These are phyloP conservation scores for Ammodytes dubius DNA, from an alignment of 2,113 vertebrate genomes.

Conservation along the genomic window DNA sequence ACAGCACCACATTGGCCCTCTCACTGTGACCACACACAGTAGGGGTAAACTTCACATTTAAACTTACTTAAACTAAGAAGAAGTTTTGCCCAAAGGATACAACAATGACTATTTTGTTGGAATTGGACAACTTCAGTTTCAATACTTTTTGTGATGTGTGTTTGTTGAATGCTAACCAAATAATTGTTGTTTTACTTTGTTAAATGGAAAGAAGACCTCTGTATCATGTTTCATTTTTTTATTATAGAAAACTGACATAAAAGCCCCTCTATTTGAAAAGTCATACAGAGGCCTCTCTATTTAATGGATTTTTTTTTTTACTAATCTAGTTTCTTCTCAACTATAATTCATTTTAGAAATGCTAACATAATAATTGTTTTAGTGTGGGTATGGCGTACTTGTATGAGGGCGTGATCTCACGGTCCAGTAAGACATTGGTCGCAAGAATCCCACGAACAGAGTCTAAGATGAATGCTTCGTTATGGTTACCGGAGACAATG, in stretches of 20 bases:
- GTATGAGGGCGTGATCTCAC: slow-evolving; percentile 87
- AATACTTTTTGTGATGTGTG: background rate
- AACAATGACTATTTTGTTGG: background rate
- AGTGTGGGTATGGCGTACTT: slow-evolving; percentile 82
- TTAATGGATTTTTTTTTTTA: background rate
- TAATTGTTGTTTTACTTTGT: background rate
- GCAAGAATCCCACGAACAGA: slow-evolving; percentile 86
- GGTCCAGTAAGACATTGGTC: slow-evolving; percentile 87
- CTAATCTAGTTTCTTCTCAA: background rate
- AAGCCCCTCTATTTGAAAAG: background rate
- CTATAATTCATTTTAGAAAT: background rate
- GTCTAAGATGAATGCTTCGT: slow-evolving; percentile 88
- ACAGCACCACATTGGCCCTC: background rate
- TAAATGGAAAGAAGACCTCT: background rate
- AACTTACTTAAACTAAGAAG: background rate
- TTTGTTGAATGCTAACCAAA: background rate
- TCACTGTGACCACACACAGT: background rate
- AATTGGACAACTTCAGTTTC: background rate
- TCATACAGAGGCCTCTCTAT: background rate
- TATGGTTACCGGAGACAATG: slow-evolving; percentile 90
- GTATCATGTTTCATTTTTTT: background rate
- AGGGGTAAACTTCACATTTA: background rate
- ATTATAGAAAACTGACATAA: background rate
- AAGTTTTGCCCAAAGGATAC: background rate
- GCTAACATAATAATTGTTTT: background rate